Evolutionary conservation across 2,797 vertebrate genomes (phyloP).

Genomic region (Sitta carolinensis): DNA sequence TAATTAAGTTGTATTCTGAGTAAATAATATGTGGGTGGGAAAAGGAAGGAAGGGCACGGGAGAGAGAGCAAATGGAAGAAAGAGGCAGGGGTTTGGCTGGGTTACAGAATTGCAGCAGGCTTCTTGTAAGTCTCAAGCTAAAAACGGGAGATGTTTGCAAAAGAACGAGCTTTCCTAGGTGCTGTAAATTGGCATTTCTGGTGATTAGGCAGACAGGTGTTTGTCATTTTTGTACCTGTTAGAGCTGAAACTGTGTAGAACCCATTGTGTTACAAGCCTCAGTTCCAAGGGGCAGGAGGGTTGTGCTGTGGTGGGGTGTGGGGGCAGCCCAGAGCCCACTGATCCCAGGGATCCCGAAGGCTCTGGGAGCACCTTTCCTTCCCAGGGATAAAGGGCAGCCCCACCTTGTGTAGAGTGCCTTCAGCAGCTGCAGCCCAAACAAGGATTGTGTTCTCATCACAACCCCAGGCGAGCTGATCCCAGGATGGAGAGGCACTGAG

Average conservation of each 20-base stretch:
- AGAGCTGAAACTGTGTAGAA: not conserved
- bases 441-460: not conserved
- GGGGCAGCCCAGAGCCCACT: not conserved
- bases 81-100: slow-evolving; percentile 24
- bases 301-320: not conserved
- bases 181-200: not conserved
- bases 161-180: not conserved
- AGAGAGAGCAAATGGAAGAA: not conserved
- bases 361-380: not conserved
- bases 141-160: not conserved
- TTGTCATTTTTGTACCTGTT: not conserved
- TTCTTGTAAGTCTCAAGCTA: slow-evolving; percentile 13
- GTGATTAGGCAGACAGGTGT: not conserved
- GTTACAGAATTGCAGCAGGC: not conserved
- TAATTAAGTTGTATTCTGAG: slow-evolving; percentile 29
- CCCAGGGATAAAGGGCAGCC: not conserved
- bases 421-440: not conserved
- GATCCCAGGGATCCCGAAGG: not conserved
- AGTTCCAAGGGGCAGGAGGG: not conserved
- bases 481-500: not conserved
- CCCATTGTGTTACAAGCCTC: not conserved
- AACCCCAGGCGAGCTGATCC: not conserved
- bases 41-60: slow-evolving; percentile 3
- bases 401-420: accelerated
- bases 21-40: slow-evolving; percentile 47